phyloP scores from a whole-genome alignment of 1,140 invertebrate species.

The Sycophila sp. region DNA sequence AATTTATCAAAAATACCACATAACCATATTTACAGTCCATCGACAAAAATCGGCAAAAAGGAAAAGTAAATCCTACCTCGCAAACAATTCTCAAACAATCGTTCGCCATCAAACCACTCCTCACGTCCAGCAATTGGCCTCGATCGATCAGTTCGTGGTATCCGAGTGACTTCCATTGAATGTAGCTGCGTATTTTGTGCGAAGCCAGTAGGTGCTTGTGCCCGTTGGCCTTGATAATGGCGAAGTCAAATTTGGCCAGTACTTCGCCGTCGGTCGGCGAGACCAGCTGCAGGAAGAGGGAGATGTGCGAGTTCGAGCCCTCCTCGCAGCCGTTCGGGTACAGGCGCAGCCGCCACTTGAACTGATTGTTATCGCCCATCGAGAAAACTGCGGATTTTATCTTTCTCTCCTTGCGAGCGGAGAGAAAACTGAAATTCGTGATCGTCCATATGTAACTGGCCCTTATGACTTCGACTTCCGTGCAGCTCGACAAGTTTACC shows the following conservation, averaged over 20 bases:
- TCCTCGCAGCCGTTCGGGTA: conserved; percentile 4
- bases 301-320: background rate
- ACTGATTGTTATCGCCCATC: background rate
- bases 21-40: too few species aligned
- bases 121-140: background rate
- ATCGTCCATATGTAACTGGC: background rate
- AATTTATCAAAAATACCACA: too few species aligned
- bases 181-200: background rate
- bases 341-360: background rate
- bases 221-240: background rate
- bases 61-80: background rate
- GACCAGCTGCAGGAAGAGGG: conserved; percentile 1
- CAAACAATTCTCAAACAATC: background rate
- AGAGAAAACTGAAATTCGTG: background rate
- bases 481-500: background rate
- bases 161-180: background rate
- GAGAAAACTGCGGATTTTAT: background rate
- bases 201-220: background rate
- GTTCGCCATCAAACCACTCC: background rate
- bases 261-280: background rate
- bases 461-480: background rate
- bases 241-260: background rate
- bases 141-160: background rate
- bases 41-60: too few species aligned
- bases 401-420: background rate